phyloP scores from a whole-genome alignment of 2,113 vertebrate genomes.

The Serilophus lunatus region DNA sequence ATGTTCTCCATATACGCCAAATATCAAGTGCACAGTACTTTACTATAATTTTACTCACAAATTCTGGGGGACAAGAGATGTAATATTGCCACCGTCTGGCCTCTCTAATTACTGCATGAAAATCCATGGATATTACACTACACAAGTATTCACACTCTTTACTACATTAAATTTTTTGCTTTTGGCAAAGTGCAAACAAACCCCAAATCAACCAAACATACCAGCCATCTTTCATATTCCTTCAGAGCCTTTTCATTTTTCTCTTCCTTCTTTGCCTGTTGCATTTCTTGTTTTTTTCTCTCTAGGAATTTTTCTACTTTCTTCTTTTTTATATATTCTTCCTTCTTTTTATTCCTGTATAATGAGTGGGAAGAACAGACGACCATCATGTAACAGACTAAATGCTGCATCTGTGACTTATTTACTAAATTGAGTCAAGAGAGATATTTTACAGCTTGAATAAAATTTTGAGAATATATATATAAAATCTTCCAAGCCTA shows the following conservation, averaged over 20 bases:
- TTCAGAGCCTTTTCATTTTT: slow-evolving; percentile 82
- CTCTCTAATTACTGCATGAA: not conserved
- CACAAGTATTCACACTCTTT: not conserved
- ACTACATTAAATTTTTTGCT: not conserved
- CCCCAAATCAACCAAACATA: slow-evolving; percentile 22
- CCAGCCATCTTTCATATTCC: slow-evolving; percentile 90
- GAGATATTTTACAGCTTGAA: not conserved
- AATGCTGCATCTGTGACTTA: not conserved
- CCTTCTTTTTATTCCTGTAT: slow-evolving; percentile 84
- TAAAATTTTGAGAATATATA: not conserved
- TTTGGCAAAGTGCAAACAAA: not conserved
- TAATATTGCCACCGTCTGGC: slow-evolving; percentile 15
- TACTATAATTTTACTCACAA: not conserved
- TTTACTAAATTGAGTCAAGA: not conserved
- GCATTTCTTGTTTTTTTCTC: slow-evolving; percentile 75
- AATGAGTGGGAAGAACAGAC: not conserved
- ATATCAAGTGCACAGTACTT: accelerated
- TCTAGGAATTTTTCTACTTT: slow-evolving; percentile 66
- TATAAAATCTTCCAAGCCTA: not conserved
- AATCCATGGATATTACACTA: accelerated
- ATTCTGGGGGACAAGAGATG: not conserved
- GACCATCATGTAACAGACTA: not conserved
- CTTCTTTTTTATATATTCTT: slow-evolving; percentile 77
- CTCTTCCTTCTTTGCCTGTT: slow-evolving; percentile 79
- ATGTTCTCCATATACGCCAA: not conserved